Evolutionary conservation across 1,140 invertebrate species (phyloP), one percentile per base, ranked within the genome.

Genomic region (Pseudachorutes palmiensis): DNA sequence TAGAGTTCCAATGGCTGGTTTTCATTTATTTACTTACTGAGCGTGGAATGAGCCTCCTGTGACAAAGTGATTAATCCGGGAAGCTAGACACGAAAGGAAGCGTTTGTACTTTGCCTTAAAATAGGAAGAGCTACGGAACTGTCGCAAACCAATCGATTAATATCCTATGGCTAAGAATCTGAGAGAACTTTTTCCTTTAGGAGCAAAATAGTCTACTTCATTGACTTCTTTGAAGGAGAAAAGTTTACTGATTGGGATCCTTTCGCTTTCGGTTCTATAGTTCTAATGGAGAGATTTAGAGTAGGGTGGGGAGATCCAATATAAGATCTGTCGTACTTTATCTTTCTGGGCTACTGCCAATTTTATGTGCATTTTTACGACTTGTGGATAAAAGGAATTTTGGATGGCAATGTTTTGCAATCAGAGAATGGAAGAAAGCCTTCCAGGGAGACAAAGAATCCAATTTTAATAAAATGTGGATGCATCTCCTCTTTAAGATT

Each of bases 121-220:
- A 61, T 30, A 62, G 36, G 36, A 45, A 45, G 19, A 45, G 36
- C 36, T 45, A 19, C 36, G 36, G 19, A 45, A 45, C 51, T 68
- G 66, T 64, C 61, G 62, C 62, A 68, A 26, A 45, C 49, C 41
- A 68, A 68, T 68, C 66, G 66, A 68, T 68, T 68, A 63, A 68
- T 68, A 59, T 48, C 57, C 5, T 22, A 57, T 57, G 30, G n/a
- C 41, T 41, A 59, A 33, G 57, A 33, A 24, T 12, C 55, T 31
- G 26, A 30, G 49, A 36, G 28, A 5, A 24, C 28, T 29, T 33
- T 32, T 62, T 31, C 41, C n/a, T n/a, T n/a, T n/a, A n/a, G n/a
- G n/a, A n/a, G n/a, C n/a, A n/a, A n/a, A n/a, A n/a, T n/a, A n/a
- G n/a, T 33, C 16, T 19, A 24, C 28, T 36, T n/a, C 32, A 45